Base-by-base conservation (phyloP, 2,113 vertebrate genomes). In the Bostrychus sinensis region DNA sequence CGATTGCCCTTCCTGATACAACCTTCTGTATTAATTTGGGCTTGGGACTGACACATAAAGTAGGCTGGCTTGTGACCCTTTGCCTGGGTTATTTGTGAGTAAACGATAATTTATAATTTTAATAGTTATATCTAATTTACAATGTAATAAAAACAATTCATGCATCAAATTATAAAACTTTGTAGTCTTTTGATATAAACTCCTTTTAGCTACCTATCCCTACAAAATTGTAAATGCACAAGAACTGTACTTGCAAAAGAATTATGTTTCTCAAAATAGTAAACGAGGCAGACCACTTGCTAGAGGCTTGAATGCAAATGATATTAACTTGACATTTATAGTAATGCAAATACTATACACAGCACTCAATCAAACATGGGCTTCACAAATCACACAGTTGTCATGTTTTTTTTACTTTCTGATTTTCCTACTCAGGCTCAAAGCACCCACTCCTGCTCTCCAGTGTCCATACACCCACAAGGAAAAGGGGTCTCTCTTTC, bases 401-500 rank as follows among this genome's bases (percentile, higher is more conserved):
- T 14, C 7, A 30, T 57, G 60, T 23, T n/a, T 62, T 2, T 46
- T 25, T 36, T 53, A 1, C 58, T 53, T 41, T 72, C 17, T 59
- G 32, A 70, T 51, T 57, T 64, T 58, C n/a, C 26, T 30, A 2
- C 25, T 28, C n/a, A 70, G 37, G 57, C 14, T 53, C 26, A 43
- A 6, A 50, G 56, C 58, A n/a, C 45, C 43, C 25, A 30, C 8
- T 3, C 32, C 53, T 28, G 26, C 43, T 61, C 11, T 23, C 25
- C 30, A 2, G 4, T 16, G 28, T 12, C 12, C 38, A 20, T 37
- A 58, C 41, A 60, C 60, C 72, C 34, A 36, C 7, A 63, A 13
- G 36, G 22, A 6, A 48, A 19, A 56, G 39, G 0, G 39, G 37
- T 37, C 56, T 53, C 65, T 78, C 76, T 73, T 41, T 56, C 45